Evolutionary conservation across 2,888 invertebrate genomes (phyloP).

Genomic region (Ischnus inquisitorius): DNA sequence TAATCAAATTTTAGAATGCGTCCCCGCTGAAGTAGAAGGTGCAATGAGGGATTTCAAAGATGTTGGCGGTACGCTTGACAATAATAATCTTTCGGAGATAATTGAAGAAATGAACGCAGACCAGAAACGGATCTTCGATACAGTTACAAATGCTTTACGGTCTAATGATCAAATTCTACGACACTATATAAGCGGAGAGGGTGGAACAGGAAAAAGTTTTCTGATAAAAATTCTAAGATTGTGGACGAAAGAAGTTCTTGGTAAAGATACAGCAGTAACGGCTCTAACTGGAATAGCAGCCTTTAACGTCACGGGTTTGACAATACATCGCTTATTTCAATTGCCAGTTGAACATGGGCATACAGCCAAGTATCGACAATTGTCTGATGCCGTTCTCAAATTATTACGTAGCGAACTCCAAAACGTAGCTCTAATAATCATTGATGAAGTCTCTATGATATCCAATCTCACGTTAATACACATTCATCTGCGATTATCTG

Average conservation of each 20-base stretch:
- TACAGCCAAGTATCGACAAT: constrained; percentile 75
- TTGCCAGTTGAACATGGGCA: constrained; percentile 77
- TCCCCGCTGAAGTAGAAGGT: no score
- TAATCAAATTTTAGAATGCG: constrained; percentile 70
- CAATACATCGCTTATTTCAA: constrained; percentile 77
- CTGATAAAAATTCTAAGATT: constrained; percentile 75
- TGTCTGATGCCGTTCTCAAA: constrained; percentile 75
- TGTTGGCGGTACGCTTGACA: constrained; percentile 56
- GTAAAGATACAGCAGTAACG: constrained; percentile 74
- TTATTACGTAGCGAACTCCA: constrained; percentile 72
- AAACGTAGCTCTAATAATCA: constrained; percentile 76
- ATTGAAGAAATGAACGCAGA: constrained; percentile 68
- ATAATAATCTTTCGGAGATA: constrained; percentile 58
- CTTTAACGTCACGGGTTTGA: constrained; percentile 81
- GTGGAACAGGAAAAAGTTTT: constrained; percentile 58
- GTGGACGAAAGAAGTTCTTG: constrained; percentile 73
- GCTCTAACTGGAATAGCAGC: constrained; percentile 61
- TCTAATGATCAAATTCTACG: constrained; percentile 56
- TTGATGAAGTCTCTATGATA: constrained; percentile 69
- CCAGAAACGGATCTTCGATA: constrained; percentile 68
- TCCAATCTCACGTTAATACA: constrained; percentile 72
- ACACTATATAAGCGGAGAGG: constrained; percentile 74
- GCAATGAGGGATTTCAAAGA: constrained; percentile 50
- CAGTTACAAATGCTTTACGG: constrained; percentile 39
- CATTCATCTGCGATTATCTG: constrained; percentile 74